Evolutionary conservation across 2,797 vertebrate genomes (phyloP).

Genomic region (Eutrigla gurnardus): DNA sequence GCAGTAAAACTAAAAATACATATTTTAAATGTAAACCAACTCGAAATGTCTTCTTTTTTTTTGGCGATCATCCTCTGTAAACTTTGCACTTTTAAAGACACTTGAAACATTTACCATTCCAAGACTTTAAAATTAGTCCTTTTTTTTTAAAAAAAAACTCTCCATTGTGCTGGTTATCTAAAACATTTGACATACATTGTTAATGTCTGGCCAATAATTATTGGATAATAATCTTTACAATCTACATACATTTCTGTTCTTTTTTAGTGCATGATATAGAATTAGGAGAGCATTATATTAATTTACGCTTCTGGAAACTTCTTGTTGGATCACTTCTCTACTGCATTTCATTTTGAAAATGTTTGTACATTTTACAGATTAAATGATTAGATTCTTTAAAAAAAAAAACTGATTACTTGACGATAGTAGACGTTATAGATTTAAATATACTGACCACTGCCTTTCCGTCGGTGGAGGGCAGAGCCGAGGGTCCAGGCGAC

Average conservation of each 20-base stretch:
- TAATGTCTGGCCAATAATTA: background rate
- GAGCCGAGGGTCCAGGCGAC: slow-evolving; percentile 84
- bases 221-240: background rate
- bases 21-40: background rate
- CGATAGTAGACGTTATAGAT: too few species aligned
- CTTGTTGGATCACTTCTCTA: background rate
- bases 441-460: slow-evolving; percentile 81
- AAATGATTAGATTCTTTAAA: background rate
- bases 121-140: background rate
- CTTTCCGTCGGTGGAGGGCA: slow-evolving; percentile 85
- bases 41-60: background rate
- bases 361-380: background rate
- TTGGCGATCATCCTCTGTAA: too few species aligned
- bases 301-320: background rate
- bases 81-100: background rate
- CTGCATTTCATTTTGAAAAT: background rate
- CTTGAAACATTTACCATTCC: background rate
- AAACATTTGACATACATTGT: background rate
- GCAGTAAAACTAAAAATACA: background rate
- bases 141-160: background rate
- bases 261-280: background rate
- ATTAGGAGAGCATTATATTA: background rate
- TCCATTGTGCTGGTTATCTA: background rate
- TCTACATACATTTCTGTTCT: background rate
- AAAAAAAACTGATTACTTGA: background rate